Conservation (phyloP, 2,113 vertebrate genomes). For the Bungarus multicinctus region DNA sequence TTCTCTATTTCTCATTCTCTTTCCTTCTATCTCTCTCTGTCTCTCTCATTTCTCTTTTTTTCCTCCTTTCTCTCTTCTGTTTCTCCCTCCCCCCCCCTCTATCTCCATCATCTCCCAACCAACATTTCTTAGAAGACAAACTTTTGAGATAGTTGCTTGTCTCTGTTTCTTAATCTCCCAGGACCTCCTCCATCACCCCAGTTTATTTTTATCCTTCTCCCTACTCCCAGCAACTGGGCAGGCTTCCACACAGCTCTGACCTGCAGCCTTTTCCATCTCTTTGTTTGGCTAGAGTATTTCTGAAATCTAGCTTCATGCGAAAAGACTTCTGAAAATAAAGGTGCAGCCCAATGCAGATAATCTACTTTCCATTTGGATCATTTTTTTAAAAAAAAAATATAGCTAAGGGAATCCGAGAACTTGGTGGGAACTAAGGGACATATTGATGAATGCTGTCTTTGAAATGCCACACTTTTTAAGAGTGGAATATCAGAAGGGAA, state of each 20-base stretch:
- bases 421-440: background rate
- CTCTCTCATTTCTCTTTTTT: too few species aligned
- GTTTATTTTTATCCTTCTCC: background rate
- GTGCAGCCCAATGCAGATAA: too few species aligned
- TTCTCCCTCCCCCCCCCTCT: too few species aligned
- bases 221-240: background rate
- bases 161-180: background rate
- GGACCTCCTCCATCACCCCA: background rate
- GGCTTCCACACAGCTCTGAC: background rate
- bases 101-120: background rate
- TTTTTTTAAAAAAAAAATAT: background rate
- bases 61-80: too few species aligned
- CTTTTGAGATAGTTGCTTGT: background rate
- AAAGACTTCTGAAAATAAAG: background rate
- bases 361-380: too few species aligned
- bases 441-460: background rate
- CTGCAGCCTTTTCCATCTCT: background rate
- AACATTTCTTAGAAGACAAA: background rate
- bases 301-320: background rate
- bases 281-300: background rate
- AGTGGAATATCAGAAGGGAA: background rate
- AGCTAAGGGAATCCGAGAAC: background rate
- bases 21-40: too few species aligned
- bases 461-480: background rate
- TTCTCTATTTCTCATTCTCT: too few species aligned